Conservation (phyloP, 2,888 invertebrate species). For the Alsophila aescularia region DNA sequence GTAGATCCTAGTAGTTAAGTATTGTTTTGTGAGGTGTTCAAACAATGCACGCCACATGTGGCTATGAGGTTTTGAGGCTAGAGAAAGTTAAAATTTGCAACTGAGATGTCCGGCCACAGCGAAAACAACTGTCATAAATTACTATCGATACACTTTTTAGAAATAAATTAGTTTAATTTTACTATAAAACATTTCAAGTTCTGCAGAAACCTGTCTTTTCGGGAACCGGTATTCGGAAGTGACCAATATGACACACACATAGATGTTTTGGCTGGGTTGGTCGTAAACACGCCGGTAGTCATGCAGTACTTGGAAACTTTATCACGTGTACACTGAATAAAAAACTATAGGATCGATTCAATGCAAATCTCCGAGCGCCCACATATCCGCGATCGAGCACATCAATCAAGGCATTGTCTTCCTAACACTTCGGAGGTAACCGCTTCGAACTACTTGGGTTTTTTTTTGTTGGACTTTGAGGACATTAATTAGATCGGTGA, state of each 20-base stretch:
- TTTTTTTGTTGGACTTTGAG: slow-evolving; percentile 67
- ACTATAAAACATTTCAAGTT: slow-evolving; percentile 19
- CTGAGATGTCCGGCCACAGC: slow-evolving; percentile 62
- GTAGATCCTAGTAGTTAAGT: slow-evolving; percentile 29
- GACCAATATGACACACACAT: slow-evolving; percentile 18
- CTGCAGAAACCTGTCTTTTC: slow-evolving; percentile 18
- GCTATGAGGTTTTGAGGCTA: slow-evolving; percentile 82
- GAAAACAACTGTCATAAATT: slow-evolving; percentile 50
- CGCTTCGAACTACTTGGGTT: slow-evolving; percentile 49
- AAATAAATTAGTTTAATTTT: slow-evolving; percentile 32
- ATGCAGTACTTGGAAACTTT: slow-evolving; percentile 49
- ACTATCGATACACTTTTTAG: slow-evolving; percentile 37
- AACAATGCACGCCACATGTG: slow-evolving; percentile 70
- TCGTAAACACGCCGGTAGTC: slow-evolving; percentile 43
- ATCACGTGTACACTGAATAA: slow-evolving; percentile 60
- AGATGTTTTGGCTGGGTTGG: slow-evolving; percentile 7
- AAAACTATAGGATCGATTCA: slow-evolving; percentile 72
- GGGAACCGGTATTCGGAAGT: slow-evolving; percentile 19
- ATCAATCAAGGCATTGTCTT: slow-evolving; percentile 76
- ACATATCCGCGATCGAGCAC: slow-evolving; percentile 59
- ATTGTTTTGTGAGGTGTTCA: slow-evolving; percentile 57
- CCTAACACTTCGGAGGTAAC: slow-evolving; percentile 36
- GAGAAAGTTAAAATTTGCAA: slow-evolving; percentile 80
- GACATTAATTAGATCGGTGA: slow-evolving; percentile 73
- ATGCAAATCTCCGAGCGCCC: slow-evolving; percentile 76